Evolutionary conservation across 2,113 vertebrate genomes (phyloP), one percentile per base, ranked within the genome.

Genomic region (Athene cunicularia): DNA sequence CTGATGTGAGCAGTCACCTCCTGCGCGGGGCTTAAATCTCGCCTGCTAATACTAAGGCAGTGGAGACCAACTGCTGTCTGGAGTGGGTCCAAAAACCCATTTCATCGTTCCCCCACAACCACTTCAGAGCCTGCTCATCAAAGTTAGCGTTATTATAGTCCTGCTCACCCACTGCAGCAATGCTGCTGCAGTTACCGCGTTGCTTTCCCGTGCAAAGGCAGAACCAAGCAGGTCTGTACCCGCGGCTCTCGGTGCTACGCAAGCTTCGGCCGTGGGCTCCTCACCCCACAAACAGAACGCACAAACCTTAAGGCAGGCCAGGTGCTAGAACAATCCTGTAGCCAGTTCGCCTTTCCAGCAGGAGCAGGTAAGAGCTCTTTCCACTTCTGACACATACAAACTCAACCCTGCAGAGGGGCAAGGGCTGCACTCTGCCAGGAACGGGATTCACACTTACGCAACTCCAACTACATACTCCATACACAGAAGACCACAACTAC

Each of bases 381-480:
- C 28, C 10, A 0, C 74, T 50, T 8, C 70, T 55, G 82, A 15
- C 49, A 26, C 22, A 3, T 2, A 6, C 67, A 43, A 39, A 4
- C 32, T 22, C 32, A 47, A 13, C 72, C 35, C 75, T 55, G 60
- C 83, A 14, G 6, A 14, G 15, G 60, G 71, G 71, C 58, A 16
- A 19, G 93, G 66, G 52, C 88, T 20, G 47, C 22, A 2, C 47
- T 80, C 81, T 24, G 53, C 53, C 59, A 28, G 41, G 28, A 47
- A 9, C 1, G 8, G 50, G 43, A 0, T 56, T 59, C 49, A 0
- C 43, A 5, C 14, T 52, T 20, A 2, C 43, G 15, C 73, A 47
- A 0, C 64, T 45, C 28, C 0, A 4, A 27, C 35, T 60, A 26
- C 49, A 1, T 4, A 0, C 53, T 30, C 49, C 45, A 11, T 22